Conservation (phyloP, 2,888 invertebrate genomes). For the Tenodera sinensis region DNA sequence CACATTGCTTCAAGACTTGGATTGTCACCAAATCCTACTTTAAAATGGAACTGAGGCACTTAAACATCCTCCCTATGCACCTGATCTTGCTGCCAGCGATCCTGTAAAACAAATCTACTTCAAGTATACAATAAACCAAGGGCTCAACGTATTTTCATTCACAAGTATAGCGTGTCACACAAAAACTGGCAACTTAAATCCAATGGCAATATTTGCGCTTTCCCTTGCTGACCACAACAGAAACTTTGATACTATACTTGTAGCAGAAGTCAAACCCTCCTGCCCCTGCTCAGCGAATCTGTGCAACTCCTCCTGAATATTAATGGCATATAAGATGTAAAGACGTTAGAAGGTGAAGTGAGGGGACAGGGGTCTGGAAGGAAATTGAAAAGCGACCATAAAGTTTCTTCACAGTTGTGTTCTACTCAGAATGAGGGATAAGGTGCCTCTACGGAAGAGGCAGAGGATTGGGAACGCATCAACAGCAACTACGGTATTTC, state of each 20-base stretch:
- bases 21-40: no score
- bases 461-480: not conserved
- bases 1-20: no score
- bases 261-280: not conserved
- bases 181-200: no score
- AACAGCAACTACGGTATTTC: not conserved
- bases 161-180: no score
- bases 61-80: no score
- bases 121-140: no score
- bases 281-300: not conserved
- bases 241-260: not conserved
- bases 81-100: no score
- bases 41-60: no score
- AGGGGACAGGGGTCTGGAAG: not conserved
- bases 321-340: constrained; percentile 24
- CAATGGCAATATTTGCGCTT: no score
- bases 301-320: constrained; percentile 25
- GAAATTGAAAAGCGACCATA: constrained; percentile 26
- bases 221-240: not conserved
- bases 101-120: no score
- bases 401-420: constrained; percentile 10
- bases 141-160: no score
- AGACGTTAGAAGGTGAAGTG: not conserved
- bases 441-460: not conserved
- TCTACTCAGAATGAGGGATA: not conserved